phyloP scores from a whole-genome alignment of 2,797 vertebrate species.

The Helarctos malayanus region DNA sequence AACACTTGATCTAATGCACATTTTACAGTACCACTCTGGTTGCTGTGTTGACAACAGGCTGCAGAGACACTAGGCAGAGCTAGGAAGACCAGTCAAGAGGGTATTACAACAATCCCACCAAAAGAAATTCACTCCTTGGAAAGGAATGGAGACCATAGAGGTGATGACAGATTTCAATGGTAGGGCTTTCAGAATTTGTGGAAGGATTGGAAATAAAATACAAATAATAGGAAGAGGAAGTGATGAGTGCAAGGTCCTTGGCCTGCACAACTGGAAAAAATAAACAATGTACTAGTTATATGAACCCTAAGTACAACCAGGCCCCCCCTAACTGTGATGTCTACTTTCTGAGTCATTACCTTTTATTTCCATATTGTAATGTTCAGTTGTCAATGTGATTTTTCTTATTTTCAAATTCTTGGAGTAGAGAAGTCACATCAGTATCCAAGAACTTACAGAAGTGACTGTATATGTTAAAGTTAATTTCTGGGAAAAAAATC shows the following conservation, averaged over 20 bases:
- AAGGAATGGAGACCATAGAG: background rate
- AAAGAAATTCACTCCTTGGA: background rate
- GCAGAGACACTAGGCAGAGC: background rate
- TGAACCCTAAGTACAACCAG: background rate
- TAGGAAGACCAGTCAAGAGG: background rate
- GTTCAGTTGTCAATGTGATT: background rate
- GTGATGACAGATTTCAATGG: background rate
- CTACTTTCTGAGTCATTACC: background rate
- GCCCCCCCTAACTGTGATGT: background rate
- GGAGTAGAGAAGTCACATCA: rapidly evolving
- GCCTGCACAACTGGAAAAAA: background rate
- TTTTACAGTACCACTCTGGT: background rate
- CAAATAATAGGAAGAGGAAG: background rate
- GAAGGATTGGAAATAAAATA: background rate
- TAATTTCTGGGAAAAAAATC: background rate
- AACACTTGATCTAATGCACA: background rate
- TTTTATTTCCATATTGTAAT: background rate
- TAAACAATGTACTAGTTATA: too few species aligned
- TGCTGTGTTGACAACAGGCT: background rate
- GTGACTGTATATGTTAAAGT: background rate
- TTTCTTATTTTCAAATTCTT: background rate
- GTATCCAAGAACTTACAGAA: background rate
- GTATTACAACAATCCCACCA: background rate
- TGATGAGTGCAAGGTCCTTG: background rate
- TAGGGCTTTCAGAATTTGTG: background rate